Percentiles rank a stretch among this genome's conserved stretches.
Conservation (phyloP, 2,888 invertebrate species). For the Ellobium chinense region DNA sequence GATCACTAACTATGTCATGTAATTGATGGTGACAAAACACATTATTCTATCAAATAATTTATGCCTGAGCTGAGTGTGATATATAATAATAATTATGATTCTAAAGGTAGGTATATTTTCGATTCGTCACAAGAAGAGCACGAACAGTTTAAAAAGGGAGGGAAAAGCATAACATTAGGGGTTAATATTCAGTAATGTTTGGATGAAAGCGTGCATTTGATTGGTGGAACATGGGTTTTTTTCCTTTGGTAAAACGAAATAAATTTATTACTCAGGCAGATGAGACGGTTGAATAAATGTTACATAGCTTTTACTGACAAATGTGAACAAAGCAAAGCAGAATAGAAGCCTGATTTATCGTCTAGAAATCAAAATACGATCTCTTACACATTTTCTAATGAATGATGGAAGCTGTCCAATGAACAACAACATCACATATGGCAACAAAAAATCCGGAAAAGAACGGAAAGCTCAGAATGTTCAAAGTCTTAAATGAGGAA, state of each 20-base stretch:
- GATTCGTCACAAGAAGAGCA: no score
- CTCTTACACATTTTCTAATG: conserved; percentile 32
- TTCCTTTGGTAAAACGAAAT: conserved; percentile 32
- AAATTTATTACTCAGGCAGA: no score
- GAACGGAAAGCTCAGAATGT: neutral
- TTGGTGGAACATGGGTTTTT: conserved; percentile 36
- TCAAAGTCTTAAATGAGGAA: neutral
- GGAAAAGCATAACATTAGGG: neutral
- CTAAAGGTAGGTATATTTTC: no score
- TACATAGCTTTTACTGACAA: conserved; percentile 1
- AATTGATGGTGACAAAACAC: no score
- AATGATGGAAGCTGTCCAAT: conserved; percentile 25
- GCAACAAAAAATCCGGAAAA: conserved; percentile 26
- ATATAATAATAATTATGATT: no score
- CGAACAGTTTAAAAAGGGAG: no score
- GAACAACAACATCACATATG: neutral
- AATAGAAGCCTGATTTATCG: neutral
- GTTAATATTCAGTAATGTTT: neutral
- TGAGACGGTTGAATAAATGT: neutral
- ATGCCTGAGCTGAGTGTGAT: no score
- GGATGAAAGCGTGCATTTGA: conserved; percentile 19
- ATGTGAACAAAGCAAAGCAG: neutral
- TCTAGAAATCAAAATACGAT: neutral
- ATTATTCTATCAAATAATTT: no score
- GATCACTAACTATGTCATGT: no score